Base-by-base conservation (phyloP, 1,140 invertebrate species). In the Pachyrhynchus sulphureomaculatus region DNA sequence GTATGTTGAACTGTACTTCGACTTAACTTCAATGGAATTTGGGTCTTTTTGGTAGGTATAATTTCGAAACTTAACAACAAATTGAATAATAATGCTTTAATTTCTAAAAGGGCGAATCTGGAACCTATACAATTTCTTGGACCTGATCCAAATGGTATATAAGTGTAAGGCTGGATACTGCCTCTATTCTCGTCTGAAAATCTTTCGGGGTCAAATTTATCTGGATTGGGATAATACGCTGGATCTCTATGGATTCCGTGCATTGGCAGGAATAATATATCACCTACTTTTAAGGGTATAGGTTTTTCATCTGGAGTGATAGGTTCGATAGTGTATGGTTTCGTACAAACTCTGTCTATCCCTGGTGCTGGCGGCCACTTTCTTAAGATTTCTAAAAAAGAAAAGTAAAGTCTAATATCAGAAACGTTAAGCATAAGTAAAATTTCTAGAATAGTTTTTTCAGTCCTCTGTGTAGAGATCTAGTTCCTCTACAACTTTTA, bases 91-190 rank as follows among this genome's bases (percentile, higher is more conserved):
- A 74, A 9, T 0, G 64, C n/a, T 61, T 77, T 77, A n/a, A 24
- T 41, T 60, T 65, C 56, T n/a, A 65, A 29, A 5, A 65, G 41
- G 8, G 26, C 26, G 12, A 29, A 29, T 29, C 26, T 29, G 5
- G 62, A 66, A 41, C 74, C 77, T 52, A 62, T 44, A 29, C 62
- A 67, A 26, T 37, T 53, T 62, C 84, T 75, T 6, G 80, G 78
- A 20, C 85, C 84, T 24, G 77, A 67, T 21, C 82, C 81, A 68
- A 84, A 84, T 0, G 83, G 80, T 42, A 83, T 55, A 65, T 75
- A 83, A 21, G 72, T 67, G 45, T 73, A 79, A 0, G 75, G 76
- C 4, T 68, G 67, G 20, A 76, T 68, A 8, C 65, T 70, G 1
- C 52, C 29, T 33, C 67, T 73, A 59, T 77, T 77, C 44, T 78